A percentile compares a stretch with the other conserved stretches of the same genome.
Evolutionary conservation across 2,797 vertebrate genomes (phyloP).

Genomic region (Artibeus jamaicensis): DNA sequence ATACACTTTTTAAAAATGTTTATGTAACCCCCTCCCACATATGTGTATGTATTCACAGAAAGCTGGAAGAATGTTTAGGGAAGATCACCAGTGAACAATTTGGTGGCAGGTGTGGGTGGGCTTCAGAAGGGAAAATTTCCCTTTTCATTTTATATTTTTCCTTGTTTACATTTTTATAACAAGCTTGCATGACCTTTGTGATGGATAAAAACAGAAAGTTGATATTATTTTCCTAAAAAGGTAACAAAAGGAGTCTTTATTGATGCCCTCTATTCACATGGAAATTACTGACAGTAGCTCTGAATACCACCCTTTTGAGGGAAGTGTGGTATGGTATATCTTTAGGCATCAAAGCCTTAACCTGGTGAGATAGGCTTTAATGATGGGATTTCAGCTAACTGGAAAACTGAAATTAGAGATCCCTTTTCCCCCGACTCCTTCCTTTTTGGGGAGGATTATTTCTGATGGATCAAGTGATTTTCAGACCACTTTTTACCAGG

Average conservation of each 20-base stretch:
- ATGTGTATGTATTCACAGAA: neutral
- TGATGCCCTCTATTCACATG: neutral
- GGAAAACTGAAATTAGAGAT: neutral
- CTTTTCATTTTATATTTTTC: slow-evolving; percentile 1
- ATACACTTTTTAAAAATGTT: neutral
- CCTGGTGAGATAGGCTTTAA: neutral
- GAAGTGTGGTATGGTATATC: neutral
- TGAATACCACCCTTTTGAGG: neutral
- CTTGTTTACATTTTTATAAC: slow-evolving; percentile 14
- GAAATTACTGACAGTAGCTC: neutral
- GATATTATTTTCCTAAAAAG: neutral
- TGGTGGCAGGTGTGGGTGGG: neutral
- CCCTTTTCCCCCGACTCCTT: neutral
- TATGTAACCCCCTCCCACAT: neutral
- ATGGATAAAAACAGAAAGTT: neutral
- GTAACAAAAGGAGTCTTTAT: neutral
- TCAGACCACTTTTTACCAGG: neutral
- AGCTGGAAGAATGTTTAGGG: neutral
- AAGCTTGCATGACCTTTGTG: neutral
- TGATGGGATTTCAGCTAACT: neutral
- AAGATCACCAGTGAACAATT: neutral
- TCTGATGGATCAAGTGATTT: neutral
- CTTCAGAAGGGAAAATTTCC: neutral
- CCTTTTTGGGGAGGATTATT: neutral
- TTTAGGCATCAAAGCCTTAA: neutral